phyloP scores from a whole-genome alignment of 2,797 vertebrate genomes.

The Darevskia mixta region DNA sequence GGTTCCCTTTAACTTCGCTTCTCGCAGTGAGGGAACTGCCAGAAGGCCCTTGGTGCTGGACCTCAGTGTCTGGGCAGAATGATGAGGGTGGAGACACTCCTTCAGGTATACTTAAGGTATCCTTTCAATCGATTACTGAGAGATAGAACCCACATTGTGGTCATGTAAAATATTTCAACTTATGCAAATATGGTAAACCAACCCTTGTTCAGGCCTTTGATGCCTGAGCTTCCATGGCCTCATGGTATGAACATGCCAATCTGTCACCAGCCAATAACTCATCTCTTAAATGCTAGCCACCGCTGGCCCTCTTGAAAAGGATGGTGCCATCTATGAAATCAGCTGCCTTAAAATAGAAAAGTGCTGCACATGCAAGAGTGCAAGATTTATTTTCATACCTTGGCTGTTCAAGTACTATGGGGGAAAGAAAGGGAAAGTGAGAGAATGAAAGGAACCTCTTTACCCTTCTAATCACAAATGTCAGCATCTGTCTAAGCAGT shows the following conservation, averaged over 20 bases:
- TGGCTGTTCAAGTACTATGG: neutral
- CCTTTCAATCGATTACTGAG: neutral
- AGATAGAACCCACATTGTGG: neutral
- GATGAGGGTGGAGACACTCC: no score
- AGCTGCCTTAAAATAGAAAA: neutral
- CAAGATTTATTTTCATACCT: constrained; percentile 1
- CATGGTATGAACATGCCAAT: neutral
- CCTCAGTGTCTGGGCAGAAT: no score
- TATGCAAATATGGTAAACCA: neutral
- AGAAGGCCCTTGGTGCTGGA: no score
- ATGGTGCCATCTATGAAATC: constrained; percentile 27
- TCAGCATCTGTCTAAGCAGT: constrained; percentile 12
- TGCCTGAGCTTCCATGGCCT: neutral
- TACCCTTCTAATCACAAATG: neutral
- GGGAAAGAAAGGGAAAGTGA: neutral
- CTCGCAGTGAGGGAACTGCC: no score
- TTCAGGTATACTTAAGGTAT: no score
- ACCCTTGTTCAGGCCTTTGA: neutral
- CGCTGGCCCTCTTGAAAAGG: neutral
- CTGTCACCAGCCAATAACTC: neutral
- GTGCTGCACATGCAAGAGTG: neutral
- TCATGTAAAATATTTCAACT: neutral
- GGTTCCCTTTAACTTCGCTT: no score
- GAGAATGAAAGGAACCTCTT: neutral
- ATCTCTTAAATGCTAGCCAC: neutral